Percentiles rank a stretch among this genome's conserved stretches.
Conservation (phyloP, 2,888 invertebrate species). For the Sclerodermus sp. region DNA sequence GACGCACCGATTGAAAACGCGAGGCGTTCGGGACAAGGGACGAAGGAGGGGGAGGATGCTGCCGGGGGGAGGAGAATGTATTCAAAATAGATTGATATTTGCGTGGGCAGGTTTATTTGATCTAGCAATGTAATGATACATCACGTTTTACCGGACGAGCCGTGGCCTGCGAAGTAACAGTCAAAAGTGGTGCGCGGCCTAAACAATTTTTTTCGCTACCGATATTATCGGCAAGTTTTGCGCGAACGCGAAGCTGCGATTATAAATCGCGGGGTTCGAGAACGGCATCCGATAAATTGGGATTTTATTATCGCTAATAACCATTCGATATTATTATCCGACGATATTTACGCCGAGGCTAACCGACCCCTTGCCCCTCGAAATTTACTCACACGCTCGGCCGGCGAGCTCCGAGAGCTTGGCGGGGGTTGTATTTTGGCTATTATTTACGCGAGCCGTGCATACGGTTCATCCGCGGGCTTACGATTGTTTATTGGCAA, state of each 20-base stretch:
- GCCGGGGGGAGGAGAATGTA: neutral
- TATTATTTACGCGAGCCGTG: constrained; percentile 42
- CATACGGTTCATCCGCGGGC: constrained; percentile 31
- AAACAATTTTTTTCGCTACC: too few species aligned
- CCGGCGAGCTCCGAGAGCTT: neutral
- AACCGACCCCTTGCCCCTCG: constrained; percentile 18
- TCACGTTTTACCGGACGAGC: too few species aligned
- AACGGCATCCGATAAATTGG: constrained; percentile 49
- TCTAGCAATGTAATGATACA: too few species aligned
- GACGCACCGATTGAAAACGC: too few species aligned
- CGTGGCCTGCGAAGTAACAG: too few species aligned
- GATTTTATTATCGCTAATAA: constrained; percentile 57
- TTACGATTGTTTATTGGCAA: constrained; percentile 54
- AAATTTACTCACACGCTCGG: neutral
- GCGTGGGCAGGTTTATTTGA: too few species aligned
- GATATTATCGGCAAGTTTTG: too few species aligned
- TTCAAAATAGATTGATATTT: neutral
- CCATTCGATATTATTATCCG: constrained; percentile 54
- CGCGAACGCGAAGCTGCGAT: constrained; percentile 34
- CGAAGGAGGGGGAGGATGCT: neutral
- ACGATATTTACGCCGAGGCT: constrained; percentile 46
- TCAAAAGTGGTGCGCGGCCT: too few species aligned
- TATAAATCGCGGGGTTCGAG: constrained; percentile 42
- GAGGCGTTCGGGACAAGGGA: constrained; percentile 21
- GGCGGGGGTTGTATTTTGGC: constrained; percentile 25